Base-by-base conservation (phyloP, 2,113 vertebrate species). In the Scopus umbretta region DNA sequence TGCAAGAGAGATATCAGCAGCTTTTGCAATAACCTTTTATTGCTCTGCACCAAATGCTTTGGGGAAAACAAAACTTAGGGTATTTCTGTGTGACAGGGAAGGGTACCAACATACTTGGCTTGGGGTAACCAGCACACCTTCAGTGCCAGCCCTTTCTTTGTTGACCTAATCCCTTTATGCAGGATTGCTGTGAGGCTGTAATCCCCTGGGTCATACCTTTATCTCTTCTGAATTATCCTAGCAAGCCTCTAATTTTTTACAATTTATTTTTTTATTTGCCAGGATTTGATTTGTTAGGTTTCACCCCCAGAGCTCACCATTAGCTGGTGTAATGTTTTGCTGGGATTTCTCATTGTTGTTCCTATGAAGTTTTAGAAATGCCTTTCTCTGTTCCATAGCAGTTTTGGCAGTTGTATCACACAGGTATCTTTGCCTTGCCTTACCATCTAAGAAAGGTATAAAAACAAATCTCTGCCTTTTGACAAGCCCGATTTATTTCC, bases 181-280 rank as follows among this genome's bases (percentile, higher is more conserved):
- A 65, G 76, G 83, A 85, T 55, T 94, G 59, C 55, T 78, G 38
- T 11, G 42, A 86, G 80, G 47, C 52, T 87, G 26, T 91, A 89
- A 96, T 63, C 92, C 86, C 80, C 73, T 50, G 47, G 79, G 63
- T 89, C 83, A 95, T 89, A 52, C 79, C 47, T 92, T 91, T 75
- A 89, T 87, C 84, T 92, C 91, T 89, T 93, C 36, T 87, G 73
- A 96, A 68, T 81, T 91, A 92, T 72, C 43, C 52, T 61, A 20
- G 61, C 43, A 91, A 82, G 56, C 49, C 23, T 85, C 86, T 89
- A 74, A 96, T 92, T 47, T 94, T 82, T 67, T 27, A 58, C 6
- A 61, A 53, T 84, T 88, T 53, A 7, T 83, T 61, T 63, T 75
- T 61, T 74, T 65, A 66, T 88, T 92, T 79, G 25, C 25, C 38